A percentile compares a stretch with the other conserved stretches of the same genome.
Evolutionary conservation across 2,888 invertebrate genomes (phyloP).

Genomic region (Plemyria rubiginata): DNA sequence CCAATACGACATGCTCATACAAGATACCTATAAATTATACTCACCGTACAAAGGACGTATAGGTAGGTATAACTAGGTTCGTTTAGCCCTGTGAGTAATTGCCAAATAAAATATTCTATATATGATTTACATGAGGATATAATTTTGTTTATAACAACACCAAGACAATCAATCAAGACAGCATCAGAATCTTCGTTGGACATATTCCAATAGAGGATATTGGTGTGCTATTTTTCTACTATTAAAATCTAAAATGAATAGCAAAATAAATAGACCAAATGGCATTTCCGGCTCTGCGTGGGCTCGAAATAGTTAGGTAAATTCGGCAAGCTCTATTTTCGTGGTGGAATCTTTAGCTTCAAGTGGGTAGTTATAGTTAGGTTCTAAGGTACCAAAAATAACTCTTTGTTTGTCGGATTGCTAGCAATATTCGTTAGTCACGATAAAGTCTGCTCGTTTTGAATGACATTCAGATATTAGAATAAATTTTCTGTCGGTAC

Average conservation of each 20-base stretch:
- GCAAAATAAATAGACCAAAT: constrained; percentile 21
- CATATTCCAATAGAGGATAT: constrained; percentile 23
- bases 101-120: constrained; percentile 8
- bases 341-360: constrained; percentile 17
- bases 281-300: constrained; percentile 25
- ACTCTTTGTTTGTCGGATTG: constrained; percentile 42
- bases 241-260: constrained; percentile 16
- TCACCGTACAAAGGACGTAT: not conserved
- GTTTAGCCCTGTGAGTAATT: constrained; percentile 2
- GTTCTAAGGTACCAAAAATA: constrained; percentile 26
- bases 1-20: constrained; percentile 48
- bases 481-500: constrained; percentile 57
- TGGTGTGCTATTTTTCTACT: constrained; percentile 18
- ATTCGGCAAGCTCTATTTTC: constrained; percentile 19
- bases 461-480: constrained; percentile 45
- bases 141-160: constrained; percentile 10
- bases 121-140: constrained; percentile 8
- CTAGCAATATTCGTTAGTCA: constrained; percentile 47
- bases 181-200: constrained; percentile 21
- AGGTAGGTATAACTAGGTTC: not conserved
- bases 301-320: constrained; percentile 21
- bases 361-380: constrained; percentile 28
- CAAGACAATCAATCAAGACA: constrained; percentile 5
- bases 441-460: constrained; percentile 53
- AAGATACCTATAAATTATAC: constrained; percentile 15